Evolutionary conservation across 2,888 invertebrate species (phyloP).

Genomic region (Scaptomyza tumidula): DNA sequence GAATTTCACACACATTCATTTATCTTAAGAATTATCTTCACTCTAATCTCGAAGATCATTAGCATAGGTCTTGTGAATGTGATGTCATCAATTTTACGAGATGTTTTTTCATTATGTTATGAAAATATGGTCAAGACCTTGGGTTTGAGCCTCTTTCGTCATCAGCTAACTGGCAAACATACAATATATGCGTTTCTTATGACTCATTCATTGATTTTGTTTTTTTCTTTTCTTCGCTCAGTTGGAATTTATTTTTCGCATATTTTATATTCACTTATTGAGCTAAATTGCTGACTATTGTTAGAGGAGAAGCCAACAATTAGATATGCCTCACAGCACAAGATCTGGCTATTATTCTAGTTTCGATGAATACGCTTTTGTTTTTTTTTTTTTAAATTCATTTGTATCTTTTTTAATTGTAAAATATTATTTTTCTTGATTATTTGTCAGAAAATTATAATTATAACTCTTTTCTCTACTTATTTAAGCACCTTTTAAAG

Average conservation of each 20-base stretch:
- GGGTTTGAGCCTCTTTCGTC: slow-evolving; percentile 12
- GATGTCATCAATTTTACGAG: slow-evolving; percentile 47
- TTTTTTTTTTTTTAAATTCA: not conserved
- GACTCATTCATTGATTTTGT: slow-evolving; percentile 43
- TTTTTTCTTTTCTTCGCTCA: not conserved
- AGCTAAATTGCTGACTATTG: slow-evolving; percentile 39
- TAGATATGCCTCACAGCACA: not conserved
- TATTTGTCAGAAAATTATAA: not conserved
- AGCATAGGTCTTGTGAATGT: slow-evolving; percentile 29
- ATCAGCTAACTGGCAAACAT: slow-evolving; percentile 17
- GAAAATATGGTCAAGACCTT: slow-evolving; percentile 50
- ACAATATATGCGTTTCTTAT: slow-evolving; percentile 13
- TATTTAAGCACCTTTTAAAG: not conserved
- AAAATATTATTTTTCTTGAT: not conserved
- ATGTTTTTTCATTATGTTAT: slow-evolving; percentile 10
- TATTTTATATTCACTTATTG: slow-evolving; percentile 29
- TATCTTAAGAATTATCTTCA: not conserved
- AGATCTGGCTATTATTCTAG: slow-evolving; percentile 1
- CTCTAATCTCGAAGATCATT: slow-evolving; percentile 9
- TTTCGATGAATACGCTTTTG: not conserved
- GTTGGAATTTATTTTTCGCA: too few species aligned
- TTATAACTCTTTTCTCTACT: not conserved
- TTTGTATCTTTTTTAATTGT: not conserved
- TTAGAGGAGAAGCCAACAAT: slow-evolving; percentile 14
- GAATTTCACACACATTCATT: not conserved